A percentile compares a stretch with the other conserved stretches of the same genome.
These are phyloP conservation scores for Siderastrea siderea DNA, from an alignment of 92 coral and sea anemone genomes.

Conservation along the genomic window DNA sequence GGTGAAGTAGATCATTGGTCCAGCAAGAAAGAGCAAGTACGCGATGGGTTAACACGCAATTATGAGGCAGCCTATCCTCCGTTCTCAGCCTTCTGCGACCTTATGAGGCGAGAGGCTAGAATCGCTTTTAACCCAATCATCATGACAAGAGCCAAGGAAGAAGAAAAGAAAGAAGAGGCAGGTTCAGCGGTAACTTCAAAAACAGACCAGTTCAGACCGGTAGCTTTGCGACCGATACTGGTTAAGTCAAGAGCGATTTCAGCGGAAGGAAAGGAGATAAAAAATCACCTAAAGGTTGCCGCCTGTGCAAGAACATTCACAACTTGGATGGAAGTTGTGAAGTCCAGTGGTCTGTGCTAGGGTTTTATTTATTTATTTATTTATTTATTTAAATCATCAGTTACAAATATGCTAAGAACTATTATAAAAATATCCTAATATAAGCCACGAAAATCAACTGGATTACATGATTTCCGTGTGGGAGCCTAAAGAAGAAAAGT, in stretches of 20 bases:
- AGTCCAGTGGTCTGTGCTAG: conserved; percentile 1
- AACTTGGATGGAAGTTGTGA: not conserved
- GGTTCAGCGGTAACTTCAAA: not conserved
- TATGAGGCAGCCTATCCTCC: conserved; percentile 42
- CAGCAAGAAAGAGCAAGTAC: not conserved
- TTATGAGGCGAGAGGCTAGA: conserved; percentile 48
- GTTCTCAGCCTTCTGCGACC: conserved; percentile 57
- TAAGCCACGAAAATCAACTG: too few species aligned
- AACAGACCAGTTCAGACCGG: not conserved
- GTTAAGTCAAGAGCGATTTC: not conserved
- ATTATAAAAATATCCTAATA: too few species aligned
- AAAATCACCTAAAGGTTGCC: not conserved
- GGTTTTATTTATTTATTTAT: conserved; percentile 23
- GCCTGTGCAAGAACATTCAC: conserved; percentile 37
- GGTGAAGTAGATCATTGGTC: conserved; percentile 46
- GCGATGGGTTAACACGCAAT: not conserved
- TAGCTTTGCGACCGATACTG: not conserved
- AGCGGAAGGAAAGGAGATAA: too few species aligned
- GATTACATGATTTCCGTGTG: too few species aligned
- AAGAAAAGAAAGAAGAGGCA: not conserved
- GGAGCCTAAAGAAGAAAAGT: too few species aligned
- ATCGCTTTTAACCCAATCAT: conserved; percentile 64
- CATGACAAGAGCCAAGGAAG: not conserved
- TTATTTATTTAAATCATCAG: too few species aligned
- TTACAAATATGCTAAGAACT: too few species aligned